These are phyloP conservation scores for Marcusenius ussheri DNA, from an alignment of 2,113 vertebrate species.

Conservation along the genomic window DNA sequence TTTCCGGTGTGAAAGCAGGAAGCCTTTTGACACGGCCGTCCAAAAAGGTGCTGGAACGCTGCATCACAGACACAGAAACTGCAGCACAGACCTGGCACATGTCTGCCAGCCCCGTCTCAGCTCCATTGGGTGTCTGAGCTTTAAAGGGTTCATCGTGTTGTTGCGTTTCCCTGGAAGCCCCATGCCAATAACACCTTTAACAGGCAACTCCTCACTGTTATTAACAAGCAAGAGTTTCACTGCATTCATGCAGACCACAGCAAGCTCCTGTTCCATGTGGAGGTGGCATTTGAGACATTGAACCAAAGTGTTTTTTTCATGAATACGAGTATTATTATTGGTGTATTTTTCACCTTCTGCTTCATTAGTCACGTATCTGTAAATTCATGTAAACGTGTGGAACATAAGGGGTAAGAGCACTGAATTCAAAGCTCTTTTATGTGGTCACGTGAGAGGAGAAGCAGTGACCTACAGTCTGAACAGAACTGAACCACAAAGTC, in stretches of 20 bases:
- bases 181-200: background rate
- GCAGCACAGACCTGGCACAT: background rate
- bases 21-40: background rate
- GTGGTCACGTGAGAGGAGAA: conserved; percentile 20
- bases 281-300: background rate
- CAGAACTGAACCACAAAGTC: conserved; percentile 14
- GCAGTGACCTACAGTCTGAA: conserved; percentile 15
- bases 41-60: background rate
- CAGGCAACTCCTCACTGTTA: background rate
- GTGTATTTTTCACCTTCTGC: background rate
- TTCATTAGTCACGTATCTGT: background rate
- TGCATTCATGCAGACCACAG: background rate
- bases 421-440: conserved; percentile 19
- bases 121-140: background rate
- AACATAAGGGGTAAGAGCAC: background rate
- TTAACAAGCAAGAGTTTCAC: background rate
- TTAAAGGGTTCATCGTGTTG: background rate
- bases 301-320: background rate
- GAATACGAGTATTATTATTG: background rate
- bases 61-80: background rate
- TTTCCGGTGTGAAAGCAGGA: background rate
- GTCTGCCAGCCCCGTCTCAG: background rate
- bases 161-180: background rate
- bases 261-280: background rate
- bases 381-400: conserved; percentile 11